phyloP scores from a whole-genome alignment of 2,797 vertebrate genomes.

The Acipenser transmontanus region DNA sequence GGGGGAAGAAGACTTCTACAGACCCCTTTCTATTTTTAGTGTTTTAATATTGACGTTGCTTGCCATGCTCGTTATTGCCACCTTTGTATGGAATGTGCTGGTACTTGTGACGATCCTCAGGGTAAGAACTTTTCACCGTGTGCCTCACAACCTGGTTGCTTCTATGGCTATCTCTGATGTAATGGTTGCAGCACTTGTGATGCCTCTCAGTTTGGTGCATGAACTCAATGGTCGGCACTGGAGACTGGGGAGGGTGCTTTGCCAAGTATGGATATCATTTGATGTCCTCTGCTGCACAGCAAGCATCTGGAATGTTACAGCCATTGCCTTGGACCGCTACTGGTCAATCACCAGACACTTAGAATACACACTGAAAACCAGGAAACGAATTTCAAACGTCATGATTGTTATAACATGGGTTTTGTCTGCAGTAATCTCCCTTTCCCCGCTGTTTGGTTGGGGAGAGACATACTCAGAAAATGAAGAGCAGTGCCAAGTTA shows the following conservation, averaged over 20 bases:
- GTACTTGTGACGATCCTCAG: constrained; percentile 88
- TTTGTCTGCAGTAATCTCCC: constrained; percentile 83
- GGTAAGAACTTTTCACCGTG: constrained; percentile 87
- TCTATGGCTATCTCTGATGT: constrained; percentile 92
- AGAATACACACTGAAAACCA: constrained; percentile 80
- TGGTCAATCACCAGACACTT: constrained; percentile 94
- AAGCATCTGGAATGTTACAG: constrained; percentile 97
- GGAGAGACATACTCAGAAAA: constrained; percentile 82
- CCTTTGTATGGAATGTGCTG: constrained; percentile 89
- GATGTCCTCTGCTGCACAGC: constrained; percentile 95
- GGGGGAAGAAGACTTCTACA: constrained; percentile 43
- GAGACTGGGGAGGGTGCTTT: constrained; percentile 80
- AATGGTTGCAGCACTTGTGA: constrained; percentile 90
- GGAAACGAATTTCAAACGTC: constrained; percentile 82
- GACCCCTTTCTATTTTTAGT: constrained; percentile 71
- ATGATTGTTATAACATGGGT: constrained; percentile 91
- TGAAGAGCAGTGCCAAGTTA: constrained; percentile 82
- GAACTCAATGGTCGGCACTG: constrained; percentile 82
- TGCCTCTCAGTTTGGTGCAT: constrained; percentile 86
- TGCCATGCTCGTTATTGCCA: constrained; percentile 80
- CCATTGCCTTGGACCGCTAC: constrained; percentile 92
- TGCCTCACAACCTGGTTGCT: constrained; percentile 92
- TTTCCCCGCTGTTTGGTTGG: constrained; percentile 90
- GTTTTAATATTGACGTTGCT: constrained; percentile 79
- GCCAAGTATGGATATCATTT: constrained; percentile 89